Evolutionary conservation across 2,797 vertebrate species (phyloP).

Genomic region (Selene dorsalis): DNA sequence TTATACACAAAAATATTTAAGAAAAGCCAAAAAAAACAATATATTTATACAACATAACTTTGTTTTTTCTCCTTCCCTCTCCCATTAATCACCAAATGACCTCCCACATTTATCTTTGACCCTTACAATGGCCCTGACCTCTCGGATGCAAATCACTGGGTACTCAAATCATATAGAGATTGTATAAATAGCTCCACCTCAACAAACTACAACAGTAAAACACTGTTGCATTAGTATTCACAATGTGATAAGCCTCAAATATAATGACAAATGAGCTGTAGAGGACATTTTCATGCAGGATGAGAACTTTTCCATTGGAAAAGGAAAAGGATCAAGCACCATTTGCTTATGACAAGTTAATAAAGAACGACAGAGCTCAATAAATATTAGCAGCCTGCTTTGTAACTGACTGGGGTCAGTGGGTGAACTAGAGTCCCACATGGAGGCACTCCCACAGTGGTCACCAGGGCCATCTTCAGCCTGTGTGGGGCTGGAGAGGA

Average conservation of each 20-base stretch:
- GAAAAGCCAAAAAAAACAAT: constrained; percentile 4
- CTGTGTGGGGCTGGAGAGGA: not conserved
- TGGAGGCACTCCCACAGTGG: not conserved
- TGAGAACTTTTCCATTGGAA: not conserved
- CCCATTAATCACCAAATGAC: constrained; percentile 14
- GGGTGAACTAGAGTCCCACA: not conserved
- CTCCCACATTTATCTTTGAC: constrained; percentile 6
- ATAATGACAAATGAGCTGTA: not conserved
- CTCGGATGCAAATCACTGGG: not conserved
- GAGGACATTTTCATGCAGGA: not conserved
- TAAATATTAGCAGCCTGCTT: not conserved
- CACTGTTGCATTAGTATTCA: not conserved
- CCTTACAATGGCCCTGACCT: not conserved
- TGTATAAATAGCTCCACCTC: not conserved
- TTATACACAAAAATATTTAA: constrained; percentile 6
- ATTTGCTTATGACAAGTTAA: not conserved
- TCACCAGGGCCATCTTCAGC: not conserved
- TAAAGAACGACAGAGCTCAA: not conserved
- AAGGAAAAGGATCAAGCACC: not conserved
- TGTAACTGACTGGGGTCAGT: constrained; percentile 7
- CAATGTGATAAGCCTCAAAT: not conserved
- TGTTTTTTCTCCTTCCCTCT: constrained; percentile 4
- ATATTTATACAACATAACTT: constrained; percentile 7
- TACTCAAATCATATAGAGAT: too few species aligned
- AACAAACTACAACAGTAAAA: not conserved